Conservation (phyloP, 2,113 vertebrate genomes). For the Forbesichthys agassizii region DNA sequence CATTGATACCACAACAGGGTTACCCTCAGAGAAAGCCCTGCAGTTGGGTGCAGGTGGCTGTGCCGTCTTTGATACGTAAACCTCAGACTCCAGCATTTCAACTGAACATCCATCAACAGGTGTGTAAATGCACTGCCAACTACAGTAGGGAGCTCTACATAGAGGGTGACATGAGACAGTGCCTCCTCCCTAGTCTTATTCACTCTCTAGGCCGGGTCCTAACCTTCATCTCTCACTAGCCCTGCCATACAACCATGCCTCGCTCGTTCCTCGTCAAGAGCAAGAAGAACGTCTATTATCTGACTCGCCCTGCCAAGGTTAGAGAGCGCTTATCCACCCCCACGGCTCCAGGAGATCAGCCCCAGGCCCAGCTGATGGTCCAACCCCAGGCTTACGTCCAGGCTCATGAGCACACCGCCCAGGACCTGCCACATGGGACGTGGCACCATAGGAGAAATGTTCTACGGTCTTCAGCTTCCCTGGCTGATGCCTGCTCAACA, state of each 20-base stretch:
- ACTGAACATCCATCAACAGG: constrained; percentile 72
- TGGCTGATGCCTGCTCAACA: constrained; percentile 1
- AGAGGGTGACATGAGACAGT: constrained; percentile 24
- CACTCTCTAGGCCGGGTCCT: constrained; percentile 16
- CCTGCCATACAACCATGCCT: constrained; percentile 62
- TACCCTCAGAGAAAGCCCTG: constrained; percentile 42
- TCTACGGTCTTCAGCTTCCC: constrained; percentile 1
- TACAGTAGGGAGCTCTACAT: constrained; percentile 4
- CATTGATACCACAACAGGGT: constrained; percentile 27
- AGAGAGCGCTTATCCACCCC: no score
- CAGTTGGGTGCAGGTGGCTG: constrained; percentile 57
- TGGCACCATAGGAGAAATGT: neutral
- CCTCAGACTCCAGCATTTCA: constrained; percentile 72
- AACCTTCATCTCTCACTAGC: neutral
- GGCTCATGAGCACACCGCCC: neutral
- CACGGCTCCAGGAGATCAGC: no score
- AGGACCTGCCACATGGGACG: neutral
- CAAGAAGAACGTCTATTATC: constrained; percentile 58
- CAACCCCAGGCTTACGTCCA: neutral
- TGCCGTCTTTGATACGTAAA: constrained; percentile 57
- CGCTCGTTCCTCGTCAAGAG: constrained; percentile 77
- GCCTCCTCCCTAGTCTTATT: constrained; percentile 30
- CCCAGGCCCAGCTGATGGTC: neutral
- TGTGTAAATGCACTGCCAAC: constrained; percentile 41
- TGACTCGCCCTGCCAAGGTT: neutral